These are phyloP conservation scores for Ochotona princeps DNA, from an alignment of 2,113 vertebrate species.

Conservation along the genomic window DNA sequence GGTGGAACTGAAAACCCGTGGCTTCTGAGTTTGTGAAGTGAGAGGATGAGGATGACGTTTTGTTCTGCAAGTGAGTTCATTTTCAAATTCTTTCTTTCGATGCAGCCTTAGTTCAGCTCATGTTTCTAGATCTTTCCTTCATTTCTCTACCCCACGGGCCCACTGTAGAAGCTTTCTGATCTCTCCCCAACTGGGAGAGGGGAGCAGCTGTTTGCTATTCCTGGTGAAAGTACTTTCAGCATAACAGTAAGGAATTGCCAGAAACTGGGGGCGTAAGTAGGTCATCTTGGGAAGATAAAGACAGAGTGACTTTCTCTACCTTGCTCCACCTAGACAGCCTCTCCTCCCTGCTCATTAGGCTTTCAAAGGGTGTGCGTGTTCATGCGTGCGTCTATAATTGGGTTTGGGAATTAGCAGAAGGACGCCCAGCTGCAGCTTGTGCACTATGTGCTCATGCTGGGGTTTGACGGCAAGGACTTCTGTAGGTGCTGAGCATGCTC, in stretches of 20 bases:
- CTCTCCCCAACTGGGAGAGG: neutral
- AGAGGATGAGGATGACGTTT: constrained; percentile 29
- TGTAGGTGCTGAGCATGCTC: neutral
- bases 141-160: rapidly evolving
- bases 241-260: rapidly evolving
- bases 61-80: constrained; percentile 44
- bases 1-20: neutral
- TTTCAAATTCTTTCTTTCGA: constrained; percentile 62
- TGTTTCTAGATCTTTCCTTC: constrained; percentile 26
- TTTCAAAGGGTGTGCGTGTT: neutral
- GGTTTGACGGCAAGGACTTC: neutral
- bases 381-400: neutral
- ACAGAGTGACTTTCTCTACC: rapidly evolving
- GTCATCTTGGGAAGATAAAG: constrained; percentile 3
- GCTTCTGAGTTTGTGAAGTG: neutral
- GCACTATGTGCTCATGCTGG: neutral
- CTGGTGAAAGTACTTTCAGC: neutral
- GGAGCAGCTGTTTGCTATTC: neutral
- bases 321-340: neutral
- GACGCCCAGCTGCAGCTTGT: neutral
- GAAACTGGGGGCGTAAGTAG: neutral
- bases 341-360: neutral
- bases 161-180: neutral
- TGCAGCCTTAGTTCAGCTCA: constrained; percentile 8
- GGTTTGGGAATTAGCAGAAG: constrained; percentile 8